These are phyloP conservation scores for Drosophila diplacantha DNA, from an alignment of 2,888 invertebrate genomes.

Conservation along the genomic window DNA sequence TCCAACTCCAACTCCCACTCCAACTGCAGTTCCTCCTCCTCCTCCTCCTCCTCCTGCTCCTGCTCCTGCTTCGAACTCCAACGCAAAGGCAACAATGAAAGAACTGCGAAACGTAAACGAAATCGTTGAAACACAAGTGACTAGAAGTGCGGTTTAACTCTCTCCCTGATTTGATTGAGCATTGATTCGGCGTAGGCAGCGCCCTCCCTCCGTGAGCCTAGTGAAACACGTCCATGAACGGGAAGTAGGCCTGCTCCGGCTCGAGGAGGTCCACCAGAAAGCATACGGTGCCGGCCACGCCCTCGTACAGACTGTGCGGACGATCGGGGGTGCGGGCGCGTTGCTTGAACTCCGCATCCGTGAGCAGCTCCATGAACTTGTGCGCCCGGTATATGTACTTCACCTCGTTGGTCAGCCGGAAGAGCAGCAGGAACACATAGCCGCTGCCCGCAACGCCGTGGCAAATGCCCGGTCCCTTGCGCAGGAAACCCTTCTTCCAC, in stretches of 20 bases:
- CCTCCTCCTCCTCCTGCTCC: neutral
- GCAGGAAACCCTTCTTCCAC: conserved; percentile 89
- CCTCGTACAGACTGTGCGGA: conserved; percentile 90
- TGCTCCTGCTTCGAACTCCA: conserved; percentile 9
- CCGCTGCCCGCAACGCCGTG: conserved; percentile 92
- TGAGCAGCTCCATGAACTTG: conserved; percentile 87
- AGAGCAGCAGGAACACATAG: conserved; percentile 87
- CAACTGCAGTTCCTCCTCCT: neutral
- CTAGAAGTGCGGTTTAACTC: conserved; percentile 50
- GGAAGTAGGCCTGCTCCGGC: conserved; percentile 87
- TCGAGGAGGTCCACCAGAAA: conserved; percentile 86
- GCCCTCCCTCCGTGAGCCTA: conserved; percentile 16
- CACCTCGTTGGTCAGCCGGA: conserved; percentile 84
- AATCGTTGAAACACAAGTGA: conserved; percentile 37
- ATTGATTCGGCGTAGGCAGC: neutral
- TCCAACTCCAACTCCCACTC: neutral
- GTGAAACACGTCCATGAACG: conserved; percentile 86
- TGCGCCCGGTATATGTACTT: conserved; percentile 86
- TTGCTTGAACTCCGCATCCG: conserved; percentile 81
- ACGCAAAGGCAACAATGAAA: conserved; percentile 35
- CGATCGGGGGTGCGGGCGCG: conserved; percentile 87
- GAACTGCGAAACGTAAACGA: conserved; percentile 21
- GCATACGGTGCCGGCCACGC: conserved; percentile 90
- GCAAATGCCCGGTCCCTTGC: conserved; percentile 93
- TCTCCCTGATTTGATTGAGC: conserved; percentile 41